Evolutionary conservation across 1,140 invertebrate species (phyloP).

Genomic region (Mya arenaria): DNA sequence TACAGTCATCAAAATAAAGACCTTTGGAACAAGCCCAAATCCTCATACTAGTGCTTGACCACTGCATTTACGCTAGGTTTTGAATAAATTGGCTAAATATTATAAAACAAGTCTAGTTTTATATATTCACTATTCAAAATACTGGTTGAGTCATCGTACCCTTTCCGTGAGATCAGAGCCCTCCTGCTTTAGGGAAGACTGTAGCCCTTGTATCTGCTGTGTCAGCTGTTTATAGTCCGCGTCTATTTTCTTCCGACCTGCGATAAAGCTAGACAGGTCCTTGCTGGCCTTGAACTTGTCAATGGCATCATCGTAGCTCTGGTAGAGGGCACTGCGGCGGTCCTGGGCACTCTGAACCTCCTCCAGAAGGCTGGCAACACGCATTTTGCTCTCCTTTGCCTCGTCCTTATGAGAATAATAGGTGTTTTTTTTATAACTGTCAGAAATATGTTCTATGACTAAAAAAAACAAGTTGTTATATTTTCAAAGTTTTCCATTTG

Average conservation of each 20-base stretch:
- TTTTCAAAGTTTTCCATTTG: too few relatives aligned
- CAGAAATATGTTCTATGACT: too few relatives aligned
- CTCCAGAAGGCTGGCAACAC: slow-evolving; percentile 82
- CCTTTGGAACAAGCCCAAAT: not conserved
- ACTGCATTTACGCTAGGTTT: not conserved
- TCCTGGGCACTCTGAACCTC: slow-evolving; percentile 85
- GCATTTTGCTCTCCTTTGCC: slow-evolving; percentile 83
- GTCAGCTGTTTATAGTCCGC: slow-evolving; percentile 86
- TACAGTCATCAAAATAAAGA: not conserved
- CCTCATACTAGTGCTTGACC: not conserved
- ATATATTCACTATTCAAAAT: not conserved
- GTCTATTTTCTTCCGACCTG: slow-evolving; percentile 84
- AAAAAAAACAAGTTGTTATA: too few relatives aligned
- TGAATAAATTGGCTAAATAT: not conserved
- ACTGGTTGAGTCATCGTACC: slow-evolving; percentile 60
- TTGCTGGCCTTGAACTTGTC: slow-evolving; percentile 86
- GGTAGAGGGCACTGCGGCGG: slow-evolving; percentile 85
- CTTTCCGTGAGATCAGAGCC: slow-evolving; percentile 85
- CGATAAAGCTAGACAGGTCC: slow-evolving; percentile 83
- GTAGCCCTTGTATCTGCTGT: slow-evolving; percentile 83
- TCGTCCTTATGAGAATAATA: slow-evolving; percentile 81
- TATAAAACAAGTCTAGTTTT: not conserved
- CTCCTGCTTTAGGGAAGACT: slow-evolving; percentile 85
- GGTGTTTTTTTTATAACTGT: too few relatives aligned
- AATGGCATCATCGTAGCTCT: slow-evolving; percentile 86